phyloP scores from a whole-genome alignment of 2,797 vertebrate genomes.

The Diplodus sargus region DNA sequence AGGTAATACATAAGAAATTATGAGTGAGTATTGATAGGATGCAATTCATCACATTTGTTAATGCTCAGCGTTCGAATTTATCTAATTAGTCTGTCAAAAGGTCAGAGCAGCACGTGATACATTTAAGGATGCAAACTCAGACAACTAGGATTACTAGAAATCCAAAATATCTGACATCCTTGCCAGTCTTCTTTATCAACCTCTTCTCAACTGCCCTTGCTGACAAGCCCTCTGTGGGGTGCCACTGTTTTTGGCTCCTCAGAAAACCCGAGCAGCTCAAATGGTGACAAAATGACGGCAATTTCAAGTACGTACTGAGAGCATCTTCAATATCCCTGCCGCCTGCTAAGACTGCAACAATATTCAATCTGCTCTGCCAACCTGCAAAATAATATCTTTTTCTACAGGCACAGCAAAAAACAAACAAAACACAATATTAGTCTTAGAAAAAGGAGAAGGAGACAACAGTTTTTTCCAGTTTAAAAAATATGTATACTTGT shows the following conservation, averaged over 20 bases:
- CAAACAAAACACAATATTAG: not conserved
- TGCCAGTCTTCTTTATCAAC: not conserved
- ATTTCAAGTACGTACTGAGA: conserved; percentile 11
- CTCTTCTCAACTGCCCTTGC: conserved; percentile 1
- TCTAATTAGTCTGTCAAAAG: not conserved
- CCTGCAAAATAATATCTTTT: not conserved
- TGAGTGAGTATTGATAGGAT: not conserved
- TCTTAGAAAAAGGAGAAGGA: too few species aligned
- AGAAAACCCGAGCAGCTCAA: not conserved
- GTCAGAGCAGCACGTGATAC: not conserved
- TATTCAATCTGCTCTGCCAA: not conserved
- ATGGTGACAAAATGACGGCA: conserved; percentile 1
- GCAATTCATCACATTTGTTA: not conserved
- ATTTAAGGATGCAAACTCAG: not conserved
- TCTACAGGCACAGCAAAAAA: not conserved
- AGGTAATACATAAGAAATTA: not conserved
- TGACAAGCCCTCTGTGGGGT: conserved; percentile 1
- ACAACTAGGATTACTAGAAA: not conserved
- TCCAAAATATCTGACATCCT: not conserved
- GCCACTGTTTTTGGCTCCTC: conserved; percentile 17
- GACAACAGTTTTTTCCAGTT: too few species aligned
- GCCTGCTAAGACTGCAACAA: not conserved
- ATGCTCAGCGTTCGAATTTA: not conserved
- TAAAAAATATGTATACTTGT: not conserved
- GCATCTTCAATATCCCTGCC: not conserved